Base-by-base conservation (phyloP, 2,797 vertebrate genomes). In the Poeciliopsis presidionis region DNA sequence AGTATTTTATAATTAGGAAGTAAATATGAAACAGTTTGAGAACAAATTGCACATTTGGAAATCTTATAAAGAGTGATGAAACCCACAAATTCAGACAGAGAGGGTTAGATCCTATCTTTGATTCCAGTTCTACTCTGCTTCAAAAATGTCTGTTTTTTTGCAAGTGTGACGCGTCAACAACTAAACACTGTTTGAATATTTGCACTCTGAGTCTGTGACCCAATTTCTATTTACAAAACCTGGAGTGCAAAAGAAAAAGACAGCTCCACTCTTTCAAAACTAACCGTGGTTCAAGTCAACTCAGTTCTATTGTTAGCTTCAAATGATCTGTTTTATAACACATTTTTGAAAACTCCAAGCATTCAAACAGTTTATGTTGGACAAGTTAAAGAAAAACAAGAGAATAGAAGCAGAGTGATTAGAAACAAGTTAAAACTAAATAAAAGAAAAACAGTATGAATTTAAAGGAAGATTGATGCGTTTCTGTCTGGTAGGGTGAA, bases 391-490 rank as follows among this genome's bases (percentile, higher is more conserved):
- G 18, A 20, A 65, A 65, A 36, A 36, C 16, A 63, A 36, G 28
- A 22, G 1, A 61, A 43, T 47, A 46, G 18, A 49, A 72, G 11
- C 45, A 72, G 6, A 12, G 30, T 45, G 59, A 67, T 55, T 41
- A 18, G 5, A 73, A 22, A 74, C 45, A 65, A 41, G 33, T 22
- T 63, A 5, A 61, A 46, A 70, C 72, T 33, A 80, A 47, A 77
- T 33, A 2, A 25, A 59, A 43, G 22, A 71, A 47, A 73, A 33
- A 65, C 9, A 9, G 8, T 12, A 43, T 47, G 46, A 61, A 70
- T 51, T 30, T 28, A 36, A 53, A 74, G 72, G 41, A 63, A 83
- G 70, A 76, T 74, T 43, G 83, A 84, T 81, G 74, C 78, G 61
- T 82, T 43, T 89, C 46, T 82, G 33, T 77, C 33, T 39, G 36